Percentiles rank a stretch among this genome's conserved stretches.
Evolutionary conservation across 2,113 vertebrate species (phyloP).

Genomic region (Trematomus loennbergii): DNA sequence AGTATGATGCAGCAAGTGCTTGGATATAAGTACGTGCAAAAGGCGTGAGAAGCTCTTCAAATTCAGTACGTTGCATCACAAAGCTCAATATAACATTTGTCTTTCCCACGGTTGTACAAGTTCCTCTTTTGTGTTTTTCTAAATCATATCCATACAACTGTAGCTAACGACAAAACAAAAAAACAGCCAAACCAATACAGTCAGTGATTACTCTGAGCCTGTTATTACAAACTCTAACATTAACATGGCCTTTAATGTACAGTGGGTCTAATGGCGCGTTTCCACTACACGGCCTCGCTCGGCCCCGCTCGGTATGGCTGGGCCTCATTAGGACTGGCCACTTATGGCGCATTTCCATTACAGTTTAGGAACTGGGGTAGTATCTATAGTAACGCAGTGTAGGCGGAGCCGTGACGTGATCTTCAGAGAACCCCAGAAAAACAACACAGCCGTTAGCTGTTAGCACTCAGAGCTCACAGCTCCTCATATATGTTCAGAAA

Average conservation of each 20-base stretch:
- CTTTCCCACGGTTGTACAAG: too few species aligned
- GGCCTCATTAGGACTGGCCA: too few species aligned
- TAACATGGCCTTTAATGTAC: neutral
- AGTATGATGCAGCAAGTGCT: neutral
- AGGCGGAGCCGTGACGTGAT: too few species aligned
- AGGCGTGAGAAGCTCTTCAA: neutral
- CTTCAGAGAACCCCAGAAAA: too few species aligned
- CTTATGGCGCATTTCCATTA: too few species aligned
- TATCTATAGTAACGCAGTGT: too few species aligned
- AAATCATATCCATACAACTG: neutral
- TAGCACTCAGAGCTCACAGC: too few species aligned
- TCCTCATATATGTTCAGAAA: too few species aligned
- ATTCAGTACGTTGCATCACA: neutral
- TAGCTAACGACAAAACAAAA: neutral
- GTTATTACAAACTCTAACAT: neutral
- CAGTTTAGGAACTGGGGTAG: too few species aligned
- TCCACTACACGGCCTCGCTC: too few species aligned
- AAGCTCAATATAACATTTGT: neutral
- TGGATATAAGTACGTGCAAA: neutral
- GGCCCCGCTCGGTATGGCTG: too few species aligned
- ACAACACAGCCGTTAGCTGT: too few species aligned
- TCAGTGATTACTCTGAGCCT: neutral
- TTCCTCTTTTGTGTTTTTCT: neutral
- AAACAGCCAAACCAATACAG: neutral
- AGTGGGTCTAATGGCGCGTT: conserved; percentile 17